A percentile compares a stretch with the other conserved stretches of the same genome.
Evolutionary conservation across 2,888 invertebrate species (phyloP).

Genomic region (Bombylius discolor): DNA sequence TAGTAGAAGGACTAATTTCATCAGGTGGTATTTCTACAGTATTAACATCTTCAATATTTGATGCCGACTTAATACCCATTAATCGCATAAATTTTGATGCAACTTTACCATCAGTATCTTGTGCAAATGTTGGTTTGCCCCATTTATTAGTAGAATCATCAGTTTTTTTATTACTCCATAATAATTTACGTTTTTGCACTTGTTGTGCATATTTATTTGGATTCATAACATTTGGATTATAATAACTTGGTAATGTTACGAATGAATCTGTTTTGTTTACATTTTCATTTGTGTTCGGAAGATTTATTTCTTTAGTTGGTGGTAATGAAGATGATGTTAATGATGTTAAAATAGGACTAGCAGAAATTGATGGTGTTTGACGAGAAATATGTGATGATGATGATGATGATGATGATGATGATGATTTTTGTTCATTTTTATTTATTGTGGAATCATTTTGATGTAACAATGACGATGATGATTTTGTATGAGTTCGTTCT

Average conservation of each 20-base stretch:
- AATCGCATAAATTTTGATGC: slow-evolving; percentile 90
- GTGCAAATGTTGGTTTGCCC: slow-evolving; percentile 76
- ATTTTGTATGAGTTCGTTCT: background rate
- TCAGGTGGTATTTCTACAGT: slow-evolving; percentile 12
- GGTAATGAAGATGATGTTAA: background rate
- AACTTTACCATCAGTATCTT: slow-evolving; percentile 83
- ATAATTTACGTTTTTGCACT: slow-evolving; percentile 78
- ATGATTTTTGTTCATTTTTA: slow-evolving; percentile 31
- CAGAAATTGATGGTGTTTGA: background rate
- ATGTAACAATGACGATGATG: background rate
- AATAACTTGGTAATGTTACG: slow-evolving; percentile 48
- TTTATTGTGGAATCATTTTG: background rate
- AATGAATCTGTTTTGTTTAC: background rate
- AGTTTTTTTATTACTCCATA: slow-evolving; percentile 73
- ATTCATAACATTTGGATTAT: slow-evolving; percentile 59
- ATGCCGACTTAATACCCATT: slow-evolving; percentile 71
- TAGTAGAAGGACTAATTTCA: slow-evolving; percentile 1
- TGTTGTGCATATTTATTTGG: slow-evolving; percentile 75
- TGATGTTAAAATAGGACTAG: background rate
- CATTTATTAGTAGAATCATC: slow-evolving; percentile 44
- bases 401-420: slow-evolving; percentile 38
- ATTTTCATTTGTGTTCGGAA: too few species aligned
- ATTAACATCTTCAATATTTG: background rate
- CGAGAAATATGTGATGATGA: slow-evolving; percentile 26
- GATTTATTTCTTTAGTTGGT: background rate